Conservation (phyloP, 1,140 invertebrate genomes). For the Marisa cornuarietis region DNA sequence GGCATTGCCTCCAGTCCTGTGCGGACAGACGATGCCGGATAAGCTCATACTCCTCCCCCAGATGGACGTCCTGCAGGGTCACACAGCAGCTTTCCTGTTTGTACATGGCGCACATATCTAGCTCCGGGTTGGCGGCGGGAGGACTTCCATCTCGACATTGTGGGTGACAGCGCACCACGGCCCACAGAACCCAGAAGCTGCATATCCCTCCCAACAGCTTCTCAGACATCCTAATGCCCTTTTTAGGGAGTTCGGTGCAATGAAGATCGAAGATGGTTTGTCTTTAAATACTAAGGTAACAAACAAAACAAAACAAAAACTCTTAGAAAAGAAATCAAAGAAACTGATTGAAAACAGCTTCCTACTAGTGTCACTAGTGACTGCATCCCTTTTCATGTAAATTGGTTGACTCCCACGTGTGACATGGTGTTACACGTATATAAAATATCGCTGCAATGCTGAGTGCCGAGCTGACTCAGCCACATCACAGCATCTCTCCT, state of each 20-base stretch:
- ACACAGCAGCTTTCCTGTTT: slow-evolving; percentile 38
- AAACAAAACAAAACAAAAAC: neutral
- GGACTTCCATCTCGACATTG: slow-evolving; percentile 59
- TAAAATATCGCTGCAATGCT: too few species aligned
- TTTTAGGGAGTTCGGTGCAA: neutral
- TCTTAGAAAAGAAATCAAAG: too few species aligned
- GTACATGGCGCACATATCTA: slow-evolving; percentile 55
- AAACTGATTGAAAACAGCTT: too few species aligned
- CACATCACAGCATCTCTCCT: neutral
- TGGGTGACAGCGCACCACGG: slow-evolving; percentile 39
- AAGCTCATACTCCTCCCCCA: slow-evolving; percentile 3
- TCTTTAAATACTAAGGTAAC: neutral
- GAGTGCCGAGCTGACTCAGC: too few species aligned
- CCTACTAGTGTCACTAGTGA: too few species aligned
- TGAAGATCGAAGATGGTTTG: neutral
- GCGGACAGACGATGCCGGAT: neutral
- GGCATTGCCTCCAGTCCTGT: slow-evolving; percentile 32
- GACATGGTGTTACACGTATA: too few species aligned
- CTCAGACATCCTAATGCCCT: neutral
- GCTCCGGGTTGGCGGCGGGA: slow-evolving; percentile 43
- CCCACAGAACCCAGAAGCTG: neutral
- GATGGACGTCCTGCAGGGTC: neutral
- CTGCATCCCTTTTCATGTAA: too few species aligned
- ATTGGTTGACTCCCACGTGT: too few species aligned
- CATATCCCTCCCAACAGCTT: neutral